Percentiles rank a stretch among this genome's conserved stretches.
These are phyloP conservation scores for Salvelinus sp. DNA, from an alignment of 2,113 vertebrate genomes.

Conservation along the genomic window DNA sequence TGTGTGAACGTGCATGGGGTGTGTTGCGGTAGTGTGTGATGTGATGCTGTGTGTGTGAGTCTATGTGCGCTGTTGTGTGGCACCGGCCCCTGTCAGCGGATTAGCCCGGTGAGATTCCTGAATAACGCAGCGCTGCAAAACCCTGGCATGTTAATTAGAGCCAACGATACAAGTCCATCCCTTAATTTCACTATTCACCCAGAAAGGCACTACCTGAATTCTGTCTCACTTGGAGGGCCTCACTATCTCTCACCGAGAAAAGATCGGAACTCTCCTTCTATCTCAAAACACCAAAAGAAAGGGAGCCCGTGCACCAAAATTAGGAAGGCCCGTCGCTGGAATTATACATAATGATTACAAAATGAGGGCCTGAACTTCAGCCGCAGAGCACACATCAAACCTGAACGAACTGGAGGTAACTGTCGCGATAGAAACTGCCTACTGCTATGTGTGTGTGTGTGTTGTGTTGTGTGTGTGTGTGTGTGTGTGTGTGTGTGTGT, in stretches of 20 bases:
- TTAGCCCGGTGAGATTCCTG: constrained; percentile 50
- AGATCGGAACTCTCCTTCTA: constrained; percentile 71
- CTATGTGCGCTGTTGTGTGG: too few relatives aligned
- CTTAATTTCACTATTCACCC: constrained; percentile 76
- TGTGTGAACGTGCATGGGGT: too few relatives aligned
- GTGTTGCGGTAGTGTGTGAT: too few relatives aligned
- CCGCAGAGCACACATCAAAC: constrained; percentile 44
- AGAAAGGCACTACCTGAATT: constrained; percentile 75
- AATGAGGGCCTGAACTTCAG: constrained; percentile 43
- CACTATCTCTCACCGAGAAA: constrained; percentile 62
- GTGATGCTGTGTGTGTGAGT: too few relatives aligned
- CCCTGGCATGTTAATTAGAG: constrained; percentile 74
- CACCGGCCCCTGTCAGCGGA: constrained; percentile 51
- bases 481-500: constrained; percentile 30
- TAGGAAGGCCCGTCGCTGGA: constrained; percentile 32
- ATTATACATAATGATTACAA: constrained; percentile 59
- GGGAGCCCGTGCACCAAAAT: constrained; percentile 47
- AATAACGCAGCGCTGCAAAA: constrained; percentile 55
- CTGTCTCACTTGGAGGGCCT: constrained; percentile 72
- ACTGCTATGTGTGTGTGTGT: too few relatives aligned
- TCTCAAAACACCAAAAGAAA: constrained; percentile 62
- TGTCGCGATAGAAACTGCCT: too few relatives aligned
- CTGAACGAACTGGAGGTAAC: constrained; percentile 22
- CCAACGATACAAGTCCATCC: constrained; percentile 63
- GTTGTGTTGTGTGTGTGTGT: neutral